Evolutionary conservation across 2,797 vertebrate genomes (phyloP).

Genomic region (Gouania willdenowi): DNA sequence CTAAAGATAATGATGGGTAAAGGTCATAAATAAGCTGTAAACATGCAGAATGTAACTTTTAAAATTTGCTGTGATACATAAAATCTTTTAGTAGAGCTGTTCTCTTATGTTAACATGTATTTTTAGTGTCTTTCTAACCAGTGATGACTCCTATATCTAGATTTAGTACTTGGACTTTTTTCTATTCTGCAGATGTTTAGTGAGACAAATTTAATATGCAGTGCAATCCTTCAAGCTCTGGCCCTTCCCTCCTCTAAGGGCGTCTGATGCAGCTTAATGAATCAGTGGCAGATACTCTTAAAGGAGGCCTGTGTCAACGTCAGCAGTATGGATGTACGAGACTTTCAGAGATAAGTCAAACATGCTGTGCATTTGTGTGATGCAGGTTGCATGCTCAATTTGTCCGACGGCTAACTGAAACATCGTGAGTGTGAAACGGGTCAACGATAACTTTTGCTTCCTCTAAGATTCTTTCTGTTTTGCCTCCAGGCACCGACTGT

Average conservation of each 20-base stretch:
- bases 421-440: too few species aligned
- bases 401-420: slow-evolving; percentile 32
- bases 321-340: slow-evolving; percentile 32
- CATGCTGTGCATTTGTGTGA: slow-evolving; percentile 15
- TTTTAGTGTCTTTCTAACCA: slow-evolving; percentile 14
- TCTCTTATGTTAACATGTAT: not conserved
- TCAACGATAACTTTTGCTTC: too few species aligned
- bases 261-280: slow-evolving; percentile 60
- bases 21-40: too few species aligned
- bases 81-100: too few species aligned
- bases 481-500: too few species aligned
- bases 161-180: slow-evolving; percentile 45
- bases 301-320: slow-evolving; percentile 41
- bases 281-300: slow-evolving; percentile 50
- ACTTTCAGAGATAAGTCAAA: slow-evolving; percentile 34
- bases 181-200: slow-evolving; percentile 54
- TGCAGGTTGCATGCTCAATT: slow-evolving; percentile 15
- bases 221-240: slow-evolving; percentile 52
- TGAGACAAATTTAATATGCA: slow-evolving; percentile 61
- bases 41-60: too few species aligned
- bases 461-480: too few species aligned
- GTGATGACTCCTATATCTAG: slow-evolving; percentile 28
- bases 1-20: too few species aligned
- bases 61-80: too few species aligned
- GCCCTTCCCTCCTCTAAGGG: slow-evolving; percentile 46